phyloP scores from a whole-genome alignment of 2,113 vertebrate species.

The Vulpes ferrilata region DNA sequence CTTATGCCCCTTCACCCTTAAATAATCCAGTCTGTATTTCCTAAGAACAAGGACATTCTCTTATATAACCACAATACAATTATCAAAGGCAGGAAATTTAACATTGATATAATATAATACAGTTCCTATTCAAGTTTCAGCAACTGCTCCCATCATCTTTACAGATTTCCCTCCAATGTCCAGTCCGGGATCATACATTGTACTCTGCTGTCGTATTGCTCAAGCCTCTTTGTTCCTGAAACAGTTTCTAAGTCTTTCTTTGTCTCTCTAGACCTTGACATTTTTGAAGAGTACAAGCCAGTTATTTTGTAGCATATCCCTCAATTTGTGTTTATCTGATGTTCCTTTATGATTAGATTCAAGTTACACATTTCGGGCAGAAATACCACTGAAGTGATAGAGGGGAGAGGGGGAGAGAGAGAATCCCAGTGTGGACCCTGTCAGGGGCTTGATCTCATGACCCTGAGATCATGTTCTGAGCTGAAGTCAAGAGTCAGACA shows the following conservation, averaged over 20 bases:
- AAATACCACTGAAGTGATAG: background rate
- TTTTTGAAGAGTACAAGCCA: background rate
- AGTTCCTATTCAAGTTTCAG: background rate
- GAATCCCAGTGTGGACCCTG: background rate
- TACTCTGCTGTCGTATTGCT: background rate
- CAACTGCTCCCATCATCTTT: background rate
- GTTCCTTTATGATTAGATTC: background rate
- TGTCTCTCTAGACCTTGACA: background rate
- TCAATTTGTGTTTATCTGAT: background rate
- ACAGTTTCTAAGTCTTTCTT: background rate
- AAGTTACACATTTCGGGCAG: background rate
- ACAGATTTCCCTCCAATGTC: background rate
- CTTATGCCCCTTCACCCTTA: background rate
- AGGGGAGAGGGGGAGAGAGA: background rate
- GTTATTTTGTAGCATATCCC: background rate
- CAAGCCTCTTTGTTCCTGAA: background rate
- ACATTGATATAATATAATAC: background rate
- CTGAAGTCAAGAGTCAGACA: background rate
- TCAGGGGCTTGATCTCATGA: background rate
- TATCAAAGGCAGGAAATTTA: background rate
- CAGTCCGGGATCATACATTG: background rate
- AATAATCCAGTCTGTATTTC: background rate
- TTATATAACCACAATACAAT: background rate
- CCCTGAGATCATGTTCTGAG: background rate
- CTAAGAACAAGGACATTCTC: background rate